Percentiles rank a stretch among this genome's conserved stretches.
Conservation (phyloP, 2,888 invertebrate genomes). For the Diarsia dahlii region DNA sequence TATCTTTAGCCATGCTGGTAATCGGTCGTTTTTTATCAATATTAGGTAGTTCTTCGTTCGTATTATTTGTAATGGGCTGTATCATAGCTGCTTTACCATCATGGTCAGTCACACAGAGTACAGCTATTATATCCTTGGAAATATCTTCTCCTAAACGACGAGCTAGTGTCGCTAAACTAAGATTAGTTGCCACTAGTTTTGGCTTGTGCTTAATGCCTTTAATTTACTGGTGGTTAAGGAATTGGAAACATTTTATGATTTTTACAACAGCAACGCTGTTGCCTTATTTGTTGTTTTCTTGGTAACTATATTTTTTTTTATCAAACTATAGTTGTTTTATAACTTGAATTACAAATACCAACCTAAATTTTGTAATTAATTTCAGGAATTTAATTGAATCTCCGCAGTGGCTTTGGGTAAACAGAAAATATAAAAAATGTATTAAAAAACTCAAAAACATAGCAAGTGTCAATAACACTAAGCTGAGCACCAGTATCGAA, state of each 20-base stretch:
- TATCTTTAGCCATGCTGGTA: constrained; percentile 74
- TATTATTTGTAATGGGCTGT: constrained; percentile 76
- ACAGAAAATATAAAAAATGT: constrained; percentile 86
- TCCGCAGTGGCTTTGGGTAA: constrained; percentile 92
- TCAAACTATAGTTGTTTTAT: neutral
- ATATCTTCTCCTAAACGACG: constrained; percentile 77
- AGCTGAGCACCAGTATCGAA: constrained; percentile 83
- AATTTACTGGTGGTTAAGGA: constrained; percentile 79
- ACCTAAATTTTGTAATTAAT: constrained; percentile 15
- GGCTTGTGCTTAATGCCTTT: constrained; percentile 78
- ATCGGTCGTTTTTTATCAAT: constrained; percentile 76
- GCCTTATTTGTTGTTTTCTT: constrained; percentile 76
- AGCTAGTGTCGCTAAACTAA: constrained; percentile 72
- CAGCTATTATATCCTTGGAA: constrained; percentile 79
- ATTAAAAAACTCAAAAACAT: constrained; percentile 88
- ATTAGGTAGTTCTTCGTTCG: constrained; percentile 72
- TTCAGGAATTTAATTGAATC: constrained; percentile 92
- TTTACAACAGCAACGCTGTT: constrained; percentile 74
- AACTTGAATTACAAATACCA: neutral
- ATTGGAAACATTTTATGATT: constrained; percentile 79
- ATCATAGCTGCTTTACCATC: constrained; percentile 77
- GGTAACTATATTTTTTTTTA: constrained; percentile 68
- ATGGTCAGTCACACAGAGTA: constrained; percentile 77
- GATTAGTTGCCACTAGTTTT: constrained; percentile 72
- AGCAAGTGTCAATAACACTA: constrained; percentile 88